Conservation (phyloP, 23 tunicate genomes). For the Halocynthia roretzi region DNA sequence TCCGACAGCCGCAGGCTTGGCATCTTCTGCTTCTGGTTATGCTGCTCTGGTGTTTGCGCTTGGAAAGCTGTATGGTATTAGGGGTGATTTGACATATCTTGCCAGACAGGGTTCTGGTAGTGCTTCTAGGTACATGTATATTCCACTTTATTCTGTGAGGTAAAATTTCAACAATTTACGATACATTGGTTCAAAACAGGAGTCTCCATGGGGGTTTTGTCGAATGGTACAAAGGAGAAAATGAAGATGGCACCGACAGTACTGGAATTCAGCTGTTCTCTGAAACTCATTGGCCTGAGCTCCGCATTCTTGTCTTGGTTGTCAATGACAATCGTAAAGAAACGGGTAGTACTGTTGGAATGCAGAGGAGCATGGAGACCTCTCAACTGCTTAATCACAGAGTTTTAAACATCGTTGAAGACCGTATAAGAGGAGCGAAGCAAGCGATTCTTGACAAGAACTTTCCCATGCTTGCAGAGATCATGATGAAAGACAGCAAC, state of each 20-base stretch:
- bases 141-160: not conserved
- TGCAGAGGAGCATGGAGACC: conserved; percentile 67
- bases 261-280: conserved; percentile 38
- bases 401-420: conserved; percentile 33
- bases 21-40: conserved; percentile 91
- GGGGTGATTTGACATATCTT: conserved; percentile 45
- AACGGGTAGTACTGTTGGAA: conserved; percentile 83
- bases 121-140: conserved; percentile 36
- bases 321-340: conserved; percentile 29
- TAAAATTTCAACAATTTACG: not conserved
- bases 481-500: conserved; percentile 82
- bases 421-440: conserved; percentile 30
- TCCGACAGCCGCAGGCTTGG: conserved; percentile 93
- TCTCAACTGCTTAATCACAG: conserved; percentile 46
- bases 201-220: conserved; percentile 90
- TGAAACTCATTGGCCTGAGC: conserved; percentile 80
- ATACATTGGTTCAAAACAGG: not conserved
- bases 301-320: conserved; percentile 66
- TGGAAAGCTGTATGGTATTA: conserved; percentile 29
- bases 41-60: conserved; percentile 63
- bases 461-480: conserved; percentile 56
- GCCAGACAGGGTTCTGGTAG: conserved; percentile 89
- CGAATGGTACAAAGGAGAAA: conserved; percentile 60
- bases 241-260: conserved; percentile 49
- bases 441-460: conserved; percentile 38